phyloP scores from a whole-genome alignment of 2,888 invertebrate genomes.

The Tipula lateralis region DNA sequence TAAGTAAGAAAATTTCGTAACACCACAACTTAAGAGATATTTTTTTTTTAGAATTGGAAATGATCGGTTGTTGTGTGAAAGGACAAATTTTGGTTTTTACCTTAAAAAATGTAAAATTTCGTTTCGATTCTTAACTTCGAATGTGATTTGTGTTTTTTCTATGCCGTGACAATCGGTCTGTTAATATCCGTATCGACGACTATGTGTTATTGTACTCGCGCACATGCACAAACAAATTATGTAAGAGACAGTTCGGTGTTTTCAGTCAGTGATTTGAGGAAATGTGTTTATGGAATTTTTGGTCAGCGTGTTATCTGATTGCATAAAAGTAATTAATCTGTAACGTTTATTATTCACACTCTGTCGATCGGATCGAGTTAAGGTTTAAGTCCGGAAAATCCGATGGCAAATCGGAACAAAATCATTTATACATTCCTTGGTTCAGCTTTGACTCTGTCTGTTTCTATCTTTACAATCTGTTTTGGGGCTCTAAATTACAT shows the following conservation, averaged over 20 bases:
- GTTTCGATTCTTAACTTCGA: neutral
- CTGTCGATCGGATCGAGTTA: neutral
- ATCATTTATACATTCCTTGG: no score
- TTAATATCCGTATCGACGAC: neutral
- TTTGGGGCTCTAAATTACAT: no score
- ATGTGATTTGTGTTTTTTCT: neutral
- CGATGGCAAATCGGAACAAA: no score
- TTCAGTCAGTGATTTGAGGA: neutral
- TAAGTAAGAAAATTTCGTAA: neutral
- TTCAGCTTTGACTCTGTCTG: no score
- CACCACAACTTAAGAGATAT: neutral
- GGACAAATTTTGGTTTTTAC: slow-evolving; percentile 24
- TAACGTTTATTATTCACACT: no score
- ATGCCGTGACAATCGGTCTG: neutral
- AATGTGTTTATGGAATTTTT: neutral
- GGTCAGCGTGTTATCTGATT: neutral
- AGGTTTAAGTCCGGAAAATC: no score
- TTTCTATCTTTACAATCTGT: no score
- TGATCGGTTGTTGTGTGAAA: neutral
- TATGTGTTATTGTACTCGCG: neutral
- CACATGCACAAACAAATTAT: neutral
- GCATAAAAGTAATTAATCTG: neutral
- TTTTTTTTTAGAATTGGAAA: neutral
- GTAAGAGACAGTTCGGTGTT: neutral
- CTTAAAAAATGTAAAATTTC: neutral